These are phyloP conservation scores for Dendrocopos noguchii DNA, from an alignment of 2,113 vertebrate genomes.

Conservation along the genomic window DNA sequence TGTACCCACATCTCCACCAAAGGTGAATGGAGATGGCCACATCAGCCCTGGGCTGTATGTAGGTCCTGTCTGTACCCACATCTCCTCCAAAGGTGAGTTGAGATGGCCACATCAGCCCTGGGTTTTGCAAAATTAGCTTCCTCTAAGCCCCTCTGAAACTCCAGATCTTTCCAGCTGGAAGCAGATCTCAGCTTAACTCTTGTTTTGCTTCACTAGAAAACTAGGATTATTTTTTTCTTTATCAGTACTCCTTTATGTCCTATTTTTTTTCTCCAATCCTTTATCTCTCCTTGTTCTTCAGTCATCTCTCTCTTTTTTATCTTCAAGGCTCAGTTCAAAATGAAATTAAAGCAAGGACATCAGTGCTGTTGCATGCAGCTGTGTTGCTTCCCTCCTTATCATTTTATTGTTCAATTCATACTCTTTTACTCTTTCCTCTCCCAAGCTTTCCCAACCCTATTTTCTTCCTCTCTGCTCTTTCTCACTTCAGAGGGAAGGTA, in stretches of 20 bases:
- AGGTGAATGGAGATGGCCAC: no score
- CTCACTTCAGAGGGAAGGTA: neutral
- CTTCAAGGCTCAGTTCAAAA: neutral
- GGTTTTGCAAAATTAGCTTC: neutral
- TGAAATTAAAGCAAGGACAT: neutral
- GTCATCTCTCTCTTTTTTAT: neutral
- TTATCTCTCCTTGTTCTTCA: neutral
- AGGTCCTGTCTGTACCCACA: no score
- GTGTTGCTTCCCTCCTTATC: neutral
- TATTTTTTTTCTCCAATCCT: neutral
- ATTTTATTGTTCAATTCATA: neutral
- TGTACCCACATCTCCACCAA: no score
- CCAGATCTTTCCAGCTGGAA: neutral
- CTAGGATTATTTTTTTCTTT: neutral
- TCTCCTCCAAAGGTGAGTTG: neutral
- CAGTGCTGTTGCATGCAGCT: neutral
- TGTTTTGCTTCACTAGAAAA: neutral
- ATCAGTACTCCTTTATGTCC: neutral
- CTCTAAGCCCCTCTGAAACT: neutral
- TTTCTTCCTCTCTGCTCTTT: neutral
- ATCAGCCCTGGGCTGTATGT: no score
- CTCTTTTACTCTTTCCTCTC: neutral
- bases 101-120: neutral
- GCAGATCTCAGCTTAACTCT: neutral
- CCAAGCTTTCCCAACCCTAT: accelerated